These are phyloP conservation scores for Pseudomyrmex cubaensis DNA, from an alignment of 1,140 invertebrate genomes.

Conservation along the genomic window DNA sequence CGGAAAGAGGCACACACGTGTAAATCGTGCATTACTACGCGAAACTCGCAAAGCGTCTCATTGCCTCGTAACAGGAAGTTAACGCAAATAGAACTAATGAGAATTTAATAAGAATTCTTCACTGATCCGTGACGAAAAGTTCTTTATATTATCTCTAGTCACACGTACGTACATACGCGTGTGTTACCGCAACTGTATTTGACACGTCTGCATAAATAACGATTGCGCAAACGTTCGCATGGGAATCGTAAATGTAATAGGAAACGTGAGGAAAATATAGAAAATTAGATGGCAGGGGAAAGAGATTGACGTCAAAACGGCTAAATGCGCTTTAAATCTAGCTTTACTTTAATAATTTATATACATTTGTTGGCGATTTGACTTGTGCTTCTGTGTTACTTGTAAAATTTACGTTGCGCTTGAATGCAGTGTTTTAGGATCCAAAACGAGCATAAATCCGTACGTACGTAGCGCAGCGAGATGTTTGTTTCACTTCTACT, in stretches of 20 bases:
- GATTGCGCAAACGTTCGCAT: conserved; percentile 23
- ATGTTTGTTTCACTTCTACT: conserved; percentile 53
- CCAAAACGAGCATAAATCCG: conserved; percentile 48
- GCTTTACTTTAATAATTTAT: conserved; percentile 58
- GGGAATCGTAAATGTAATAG: neutral
- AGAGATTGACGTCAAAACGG: conserved; percentile 24
- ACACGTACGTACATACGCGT: neutral
- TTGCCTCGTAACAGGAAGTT: conserved; percentile 46
- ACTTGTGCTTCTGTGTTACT: conserved; percentile 23
- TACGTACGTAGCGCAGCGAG: conserved; percentile 3
- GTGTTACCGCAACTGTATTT: neutral
- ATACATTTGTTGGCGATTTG: conserved; percentile 50
- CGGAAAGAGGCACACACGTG: conserved; percentile 25
- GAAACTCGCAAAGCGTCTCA: conserved; percentile 47
- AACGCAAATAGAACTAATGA: conserved; percentile 54
- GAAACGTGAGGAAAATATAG: conserved; percentile 9
- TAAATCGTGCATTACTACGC: conserved; percentile 53
- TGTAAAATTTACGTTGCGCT: conserved; percentile 46
- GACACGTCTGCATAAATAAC: conserved; percentile 1
- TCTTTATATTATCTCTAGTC: neutral
- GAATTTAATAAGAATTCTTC: conserved; percentile 44
- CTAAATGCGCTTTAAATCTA: conserved; percentile 53
- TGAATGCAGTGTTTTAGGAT: conserved; percentile 56
- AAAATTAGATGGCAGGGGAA: conserved; percentile 16
- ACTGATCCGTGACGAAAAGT: neutral